Evolutionary conservation across 2,113 vertebrate species (phyloP), one percentile per base, ranked within the genome.

Genomic region (Dipodomys stephensi): DNA sequence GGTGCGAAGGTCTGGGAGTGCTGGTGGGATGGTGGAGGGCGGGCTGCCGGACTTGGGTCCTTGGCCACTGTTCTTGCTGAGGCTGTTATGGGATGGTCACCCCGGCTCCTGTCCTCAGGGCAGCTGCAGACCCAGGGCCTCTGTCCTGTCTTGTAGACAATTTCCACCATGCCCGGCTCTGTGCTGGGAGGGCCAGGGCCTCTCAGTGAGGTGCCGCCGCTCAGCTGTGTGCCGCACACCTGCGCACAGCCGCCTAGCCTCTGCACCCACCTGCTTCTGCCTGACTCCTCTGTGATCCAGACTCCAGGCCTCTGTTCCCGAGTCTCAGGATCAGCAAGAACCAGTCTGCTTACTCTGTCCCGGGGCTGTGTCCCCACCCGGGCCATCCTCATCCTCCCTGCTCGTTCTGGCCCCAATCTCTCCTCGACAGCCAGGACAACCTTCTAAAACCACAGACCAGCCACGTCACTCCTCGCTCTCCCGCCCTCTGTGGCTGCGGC

Each of bases 311-410:
- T 53, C 20, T 28, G 65, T 13, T n/a, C 68, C 30, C 39, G 39
- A 39, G 4, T 30, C 11, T 19, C 32, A 83, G 11, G 18, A 30
- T 28, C 28, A 62, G 25, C 80, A 72, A 28, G 68, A 6, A 2
- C 22, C 85, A 7, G 18, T 83, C 13, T 57, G 44, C 7, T 57
- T 28, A 44, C 23, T 6, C 1, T 10, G 3, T 5, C 9, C 81
- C 7, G 23, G 23, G 19, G 39, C n/a, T 3, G 3, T 2, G 0
- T 35, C 12, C 71, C 6, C 27, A 30, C 6, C 72, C 19, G n/a
- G 4, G 19, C 35, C 22, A 8, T 23, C 16, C 2, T 0, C 7
- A n/a, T 25, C 39, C 27, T 53, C 10, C 49, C 49, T 13, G 49
- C 49, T 53, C 49, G 4, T 53, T 53, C 49, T 53, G 49, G 49